Evolutionary conservation across 2,888 invertebrate species (phyloP), one percentile per base, ranked within the genome.

Genomic region (Pseudolycoriella hygida): DNA sequence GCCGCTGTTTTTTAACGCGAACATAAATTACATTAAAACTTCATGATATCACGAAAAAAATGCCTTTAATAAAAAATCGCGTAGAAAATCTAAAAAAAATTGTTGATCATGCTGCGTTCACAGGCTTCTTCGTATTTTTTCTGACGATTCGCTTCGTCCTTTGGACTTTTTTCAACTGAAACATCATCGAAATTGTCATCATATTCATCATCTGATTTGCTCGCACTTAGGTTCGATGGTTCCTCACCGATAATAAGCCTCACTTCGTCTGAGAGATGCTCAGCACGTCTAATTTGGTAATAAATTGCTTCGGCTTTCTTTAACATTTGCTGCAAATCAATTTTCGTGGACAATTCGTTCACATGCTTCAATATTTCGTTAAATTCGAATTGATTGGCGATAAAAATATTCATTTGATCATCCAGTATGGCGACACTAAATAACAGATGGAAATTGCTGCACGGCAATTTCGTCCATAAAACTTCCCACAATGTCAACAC

Each of bases 321-420:
- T 18, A 97, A 66, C 42, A 84, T 82, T 51, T 77, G 73, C 48
- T 84, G 79, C 8, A 97, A 70, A 57, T 93, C 81, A 42, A 97
- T 77, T 50, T 81, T 77, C 61, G 86, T 77, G 11, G 89, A 85
- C 50, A 97, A 68, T 60, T 97, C 96, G 67, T 98, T 98, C 50
- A 97, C 84, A 60, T 97, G 93, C 71, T 92, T 92, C 30, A 94
- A 67, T 58, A 94, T 96, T 70, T 97, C 97, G 8, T 89, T 94
- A 59, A 97, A 88, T 46, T 93, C 94, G 64, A 85, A 96, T 56
- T 83, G 77, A 61, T 84, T 87, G 55, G 84, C 84, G 57, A 96
- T 90, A n/a, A 98, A 73, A 17, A 78, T 73, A 48, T 77, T 74
- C 54, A 86, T 87, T 62, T 97, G 88, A 5, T 80, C 76, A 54